Evolutionary conservation across 2,113 vertebrate species (phyloP), one percentile per base, ranked within the genome.

Genomic region (Limnothrissa miodon): DNA sequence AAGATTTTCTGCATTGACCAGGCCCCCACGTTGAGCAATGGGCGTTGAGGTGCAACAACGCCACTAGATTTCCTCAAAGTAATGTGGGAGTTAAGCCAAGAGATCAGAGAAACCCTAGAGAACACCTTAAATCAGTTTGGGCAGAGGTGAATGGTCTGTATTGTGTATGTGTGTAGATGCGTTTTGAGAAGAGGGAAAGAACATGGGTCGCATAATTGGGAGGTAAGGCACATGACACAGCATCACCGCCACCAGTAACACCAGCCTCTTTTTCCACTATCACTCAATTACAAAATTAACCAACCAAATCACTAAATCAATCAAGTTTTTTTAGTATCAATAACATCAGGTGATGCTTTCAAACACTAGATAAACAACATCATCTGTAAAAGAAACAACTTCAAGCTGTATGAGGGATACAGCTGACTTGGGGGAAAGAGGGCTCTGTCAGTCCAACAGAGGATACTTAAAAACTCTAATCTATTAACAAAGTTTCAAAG

Each of bases 151-250:
- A 33, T 53, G 44, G 51, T 70, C 23, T 79, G 89, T 83, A 42
- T 42, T 42, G 84, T 88, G 81, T n/a, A n/a, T n/a, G n/a, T 79
- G 42, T 25, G 53, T 90, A 87, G 33, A 88, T 78, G 78, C 42
- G 25, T n/a, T 39, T 62, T 78, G 45, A 33, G 56, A 46, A 87
- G 85, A 15, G 17, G 11, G 81, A 6, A 13, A 5, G 29, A 29
- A 8, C 25, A 82, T 45, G 44, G 45, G 78, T 78, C 66, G 59
- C 56, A n/a, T 39, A 45, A 45, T 4, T 33, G 15, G 53, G 42
- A 78, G 90, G 84, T 91, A 94, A 94, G 93, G 92, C 92, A 93
- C 90, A 90, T 90, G 89, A 92, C 91, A 93, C 92, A 92, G 88
- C 91, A 92, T 89, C 89, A 91, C 90, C 91, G 93, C 89, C 90